phyloP scores from a whole-genome alignment of 2,888 invertebrate genomes.

The Zaprionus lineosus region DNA sequence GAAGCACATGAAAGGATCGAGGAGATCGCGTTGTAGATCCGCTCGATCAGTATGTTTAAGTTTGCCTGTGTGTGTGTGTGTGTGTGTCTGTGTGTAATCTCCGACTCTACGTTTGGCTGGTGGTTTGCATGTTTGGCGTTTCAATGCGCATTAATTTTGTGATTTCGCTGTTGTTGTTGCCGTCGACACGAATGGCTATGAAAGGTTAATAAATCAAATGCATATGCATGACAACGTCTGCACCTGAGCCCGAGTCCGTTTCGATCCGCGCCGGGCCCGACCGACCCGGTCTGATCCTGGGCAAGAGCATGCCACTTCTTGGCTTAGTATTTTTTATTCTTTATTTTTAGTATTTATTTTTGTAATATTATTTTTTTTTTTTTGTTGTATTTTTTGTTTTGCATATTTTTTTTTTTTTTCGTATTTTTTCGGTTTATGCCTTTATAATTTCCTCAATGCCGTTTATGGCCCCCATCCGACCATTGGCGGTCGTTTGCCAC shows the following conservation, averaged over 20 bases:
- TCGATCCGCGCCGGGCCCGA: too few relatives aligned
- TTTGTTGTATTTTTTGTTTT: too few relatives aligned
- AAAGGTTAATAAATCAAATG: constrained; percentile 79
- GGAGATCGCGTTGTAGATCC: constrained; percentile 25
- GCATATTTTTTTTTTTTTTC: constrained; percentile 30
- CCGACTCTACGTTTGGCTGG: too few relatives aligned
- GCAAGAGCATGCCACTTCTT: constrained; percentile 9
- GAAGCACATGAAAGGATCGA: constrained; percentile 74
- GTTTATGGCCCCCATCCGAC: constrained; percentile 53
- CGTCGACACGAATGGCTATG: constrained; percentile 77
- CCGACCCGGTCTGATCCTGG: too few relatives aligned
- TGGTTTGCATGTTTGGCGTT: constrained; percentile 75
- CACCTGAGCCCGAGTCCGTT: constrained; percentile 67
- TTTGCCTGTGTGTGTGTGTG: background rate
- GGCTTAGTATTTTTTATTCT: constrained; percentile 25
- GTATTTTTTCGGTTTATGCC: constrained; percentile 57
- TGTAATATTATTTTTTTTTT: too few relatives aligned
- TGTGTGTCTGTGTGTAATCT: too few relatives aligned
- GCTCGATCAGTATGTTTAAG: constrained; percentile 20
- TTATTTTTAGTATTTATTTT: too few relatives aligned
- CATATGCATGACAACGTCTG: constrained; percentile 70
- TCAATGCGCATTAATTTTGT: constrained; percentile 78
- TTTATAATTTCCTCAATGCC: constrained; percentile 76
- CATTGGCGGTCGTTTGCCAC: constrained; percentile 26
- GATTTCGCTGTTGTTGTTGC: constrained; percentile 55